Evolutionary conservation across 2,113 vertebrate species (phyloP).

Genomic region (Pungitius pungitius): DNA sequence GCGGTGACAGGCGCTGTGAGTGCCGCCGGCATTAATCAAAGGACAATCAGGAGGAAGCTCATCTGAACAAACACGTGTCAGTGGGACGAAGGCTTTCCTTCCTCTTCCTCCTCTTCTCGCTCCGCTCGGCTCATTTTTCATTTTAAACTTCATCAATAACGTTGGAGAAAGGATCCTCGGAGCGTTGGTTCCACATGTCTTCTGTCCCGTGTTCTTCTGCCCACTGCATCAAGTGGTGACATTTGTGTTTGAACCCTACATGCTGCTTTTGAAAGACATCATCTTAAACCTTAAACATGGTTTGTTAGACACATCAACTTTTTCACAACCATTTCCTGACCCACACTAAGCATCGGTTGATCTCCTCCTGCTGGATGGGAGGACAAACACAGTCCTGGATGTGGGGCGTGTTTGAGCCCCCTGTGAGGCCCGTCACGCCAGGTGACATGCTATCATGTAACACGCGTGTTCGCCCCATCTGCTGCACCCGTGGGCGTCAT

Average conservation of each 20-base stretch:
- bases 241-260: no score
- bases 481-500: neutral
- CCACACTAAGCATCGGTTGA: neutral
- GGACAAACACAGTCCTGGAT: no score
- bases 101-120: neutral
- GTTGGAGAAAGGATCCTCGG: neutral
- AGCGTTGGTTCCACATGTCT: no score
- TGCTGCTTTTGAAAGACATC: no score
- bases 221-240: no score
- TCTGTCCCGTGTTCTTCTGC: no score
- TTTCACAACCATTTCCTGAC: no score
- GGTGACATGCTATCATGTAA: neutral
- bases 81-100: neutral
- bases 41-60: conserved; percentile 48
- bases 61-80: conserved; percentile 41
- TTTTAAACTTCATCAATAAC: neutral
- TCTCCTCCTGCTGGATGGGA: no score
- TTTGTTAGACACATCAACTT: no score
- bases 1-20: conserved; percentile 44
- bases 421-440: neutral
- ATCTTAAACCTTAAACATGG: neutral
- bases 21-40: conserved; percentile 46
- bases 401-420: neutral
- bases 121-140: neutral
- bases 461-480: neutral